These are phyloP conservation scores for Rugalucina vietnamica DNA, from an alignment of 2,888 invertebrate genomes.

Conservation along the genomic window DNA sequence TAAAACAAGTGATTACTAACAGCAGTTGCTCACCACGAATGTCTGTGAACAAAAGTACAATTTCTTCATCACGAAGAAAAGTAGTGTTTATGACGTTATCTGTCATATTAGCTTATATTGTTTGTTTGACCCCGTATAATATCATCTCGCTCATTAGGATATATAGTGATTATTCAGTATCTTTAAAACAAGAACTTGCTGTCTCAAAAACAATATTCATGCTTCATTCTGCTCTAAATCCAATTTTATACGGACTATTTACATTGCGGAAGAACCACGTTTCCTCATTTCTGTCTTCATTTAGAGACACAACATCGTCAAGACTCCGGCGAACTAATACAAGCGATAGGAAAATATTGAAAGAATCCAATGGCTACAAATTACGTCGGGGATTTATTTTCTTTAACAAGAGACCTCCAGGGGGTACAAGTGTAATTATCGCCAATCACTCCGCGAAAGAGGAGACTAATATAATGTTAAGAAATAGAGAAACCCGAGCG, in stretches of 20 bases:
- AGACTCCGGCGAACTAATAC: conserved; percentile 5
- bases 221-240: conserved; percentile 84
- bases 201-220: conserved; percentile 80
- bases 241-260: conserved; percentile 84
- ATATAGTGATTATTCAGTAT: conserved; percentile 80
- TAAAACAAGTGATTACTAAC: not conserved
- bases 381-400: conserved; percentile 42
- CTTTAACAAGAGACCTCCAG: conserved; percentile 38
- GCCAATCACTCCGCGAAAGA: conserved; percentile 63
- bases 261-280: conserved; percentile 66
- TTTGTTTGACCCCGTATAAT: conserved; percentile 85
- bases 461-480: conserved; percentile 57
- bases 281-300: conserved; percentile 25
- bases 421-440: conserved; percentile 64
- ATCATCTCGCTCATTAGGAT: conserved; percentile 83
- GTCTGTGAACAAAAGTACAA: conserved; percentile 73
- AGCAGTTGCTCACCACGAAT: conserved; percentile 66
- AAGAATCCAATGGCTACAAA: conserved; percentile 21
- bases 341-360: conserved; percentile 22
- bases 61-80: conserved; percentile 82
- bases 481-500: conserved; percentile 39
- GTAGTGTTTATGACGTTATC: conserved; percentile 84
- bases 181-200: conserved; percentile 69
- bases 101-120: conserved; percentile 84
- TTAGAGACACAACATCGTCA: conserved; percentile 1